Conservation (phyloP, 2,888 invertebrate species). For the Pasiphila rectangulata region DNA sequence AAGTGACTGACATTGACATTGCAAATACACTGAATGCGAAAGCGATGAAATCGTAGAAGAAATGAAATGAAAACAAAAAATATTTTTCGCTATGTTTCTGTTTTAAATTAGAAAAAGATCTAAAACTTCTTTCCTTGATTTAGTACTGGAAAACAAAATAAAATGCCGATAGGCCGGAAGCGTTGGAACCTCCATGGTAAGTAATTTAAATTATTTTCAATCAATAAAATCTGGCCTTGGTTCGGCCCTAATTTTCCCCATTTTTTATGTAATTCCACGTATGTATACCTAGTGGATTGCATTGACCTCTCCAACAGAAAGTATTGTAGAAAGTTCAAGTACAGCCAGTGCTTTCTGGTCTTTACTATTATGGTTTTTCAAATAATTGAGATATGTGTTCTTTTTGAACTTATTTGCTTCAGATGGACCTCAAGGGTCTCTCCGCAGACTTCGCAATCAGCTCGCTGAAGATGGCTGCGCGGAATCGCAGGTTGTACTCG, state of each 20-base stretch:
- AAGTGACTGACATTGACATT: conserved; percentile 3
- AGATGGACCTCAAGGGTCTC: conserved; percentile 85
- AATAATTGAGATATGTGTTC: conserved; percentile 35
- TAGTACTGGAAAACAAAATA: conserved; percentile 34
- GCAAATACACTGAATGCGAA: neutral
- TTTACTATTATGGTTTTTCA: neutral
- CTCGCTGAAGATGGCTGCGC: conserved; percentile 94
- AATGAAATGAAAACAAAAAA: conserved; percentile 14
- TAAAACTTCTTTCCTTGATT: neutral
- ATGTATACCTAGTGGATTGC: neutral
- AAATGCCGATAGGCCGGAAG: conserved; percentile 84
- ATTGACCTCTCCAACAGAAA: neutral
- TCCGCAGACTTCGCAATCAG: conserved; percentile 84
- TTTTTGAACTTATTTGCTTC: conserved; percentile 54
- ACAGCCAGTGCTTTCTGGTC: neutral
- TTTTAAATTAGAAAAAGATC: conserved; percentile 5
- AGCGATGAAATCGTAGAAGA: conserved; percentile 1
- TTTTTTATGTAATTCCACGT: neutral
- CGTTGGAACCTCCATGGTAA: conserved; percentile 89
- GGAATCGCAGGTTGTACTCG: conserved; percentile 92
- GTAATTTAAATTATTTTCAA: conserved; percentile 30
- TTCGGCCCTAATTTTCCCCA: neutral
- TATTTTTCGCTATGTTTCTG: conserved; percentile 17
- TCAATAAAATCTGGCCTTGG: conserved; percentile 21
- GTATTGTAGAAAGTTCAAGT: neutral